Conservation (phyloP, 2,797 vertebrate species). For the Anas georgica region DNA sequence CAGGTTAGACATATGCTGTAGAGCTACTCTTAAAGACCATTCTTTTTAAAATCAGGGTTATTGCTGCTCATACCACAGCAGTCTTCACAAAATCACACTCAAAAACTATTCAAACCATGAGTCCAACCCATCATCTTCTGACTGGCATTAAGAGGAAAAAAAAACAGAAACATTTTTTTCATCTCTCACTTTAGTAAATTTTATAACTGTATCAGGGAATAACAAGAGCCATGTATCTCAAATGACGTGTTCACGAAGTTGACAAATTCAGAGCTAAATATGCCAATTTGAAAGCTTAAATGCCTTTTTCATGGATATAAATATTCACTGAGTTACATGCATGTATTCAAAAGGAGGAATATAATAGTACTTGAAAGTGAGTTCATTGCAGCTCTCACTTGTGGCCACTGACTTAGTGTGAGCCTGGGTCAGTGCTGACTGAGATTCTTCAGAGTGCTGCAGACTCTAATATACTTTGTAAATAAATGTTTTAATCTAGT, state of each 20-base stretch:
- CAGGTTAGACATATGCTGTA: background rate
- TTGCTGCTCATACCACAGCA: background rate
- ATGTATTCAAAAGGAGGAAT: background rate
- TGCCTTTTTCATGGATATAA: background rate
- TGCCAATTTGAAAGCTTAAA: conserved; percentile 7
- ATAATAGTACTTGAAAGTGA: background rate
- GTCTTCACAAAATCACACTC: background rate
- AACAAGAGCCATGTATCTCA: background rate
- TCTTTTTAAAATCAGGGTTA: background rate
- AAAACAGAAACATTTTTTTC: background rate
- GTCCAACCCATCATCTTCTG: background rate
- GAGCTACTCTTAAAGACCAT: background rate
- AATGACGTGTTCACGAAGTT: background rate
- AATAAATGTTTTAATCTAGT: background rate
- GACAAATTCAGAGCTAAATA: background rate
- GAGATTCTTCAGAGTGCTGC: background rate
- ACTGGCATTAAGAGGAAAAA: background rate
- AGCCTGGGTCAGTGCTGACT: background rate
- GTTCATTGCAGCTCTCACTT: background rate
- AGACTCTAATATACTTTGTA: background rate
- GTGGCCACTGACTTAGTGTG: background rate
- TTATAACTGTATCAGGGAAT: background rate
- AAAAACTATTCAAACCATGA: background rate
- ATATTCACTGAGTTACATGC: background rate
- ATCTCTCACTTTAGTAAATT: background rate